Percentiles rank a stretch among this genome's conserved stretches.
phyloP scores from a whole-genome alignment of 2,797 vertebrate species.

The Catamblyrhynchus diadema region DNA sequence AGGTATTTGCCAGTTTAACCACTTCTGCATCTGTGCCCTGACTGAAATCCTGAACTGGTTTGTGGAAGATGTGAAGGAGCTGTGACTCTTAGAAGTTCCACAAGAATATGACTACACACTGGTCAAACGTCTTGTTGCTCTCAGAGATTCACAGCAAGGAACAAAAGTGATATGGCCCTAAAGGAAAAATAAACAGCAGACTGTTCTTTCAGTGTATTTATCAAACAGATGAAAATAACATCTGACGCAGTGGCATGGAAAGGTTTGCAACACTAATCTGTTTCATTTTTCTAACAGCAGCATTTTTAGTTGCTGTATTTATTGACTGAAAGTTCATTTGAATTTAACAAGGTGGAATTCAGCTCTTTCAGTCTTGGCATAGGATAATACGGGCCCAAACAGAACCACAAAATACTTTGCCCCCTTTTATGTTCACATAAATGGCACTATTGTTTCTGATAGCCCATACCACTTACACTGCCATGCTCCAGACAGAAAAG shows the following conservation, averaged over 20 bases:
- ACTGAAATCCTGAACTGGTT: neutral
- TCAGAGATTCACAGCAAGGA: neutral
- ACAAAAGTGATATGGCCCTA: neutral
- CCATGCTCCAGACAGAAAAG: neutral
- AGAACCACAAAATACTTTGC: neutral
- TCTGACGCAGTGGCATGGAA: neutral
- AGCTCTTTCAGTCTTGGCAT: neutral
- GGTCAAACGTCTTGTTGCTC: neutral
- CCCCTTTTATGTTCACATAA: neutral
- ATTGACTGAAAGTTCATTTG: neutral
- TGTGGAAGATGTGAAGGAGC: neutral
- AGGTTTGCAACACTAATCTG: neutral
- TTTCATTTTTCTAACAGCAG: neutral
- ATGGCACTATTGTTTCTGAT: neutral
- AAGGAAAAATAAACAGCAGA: neutral
- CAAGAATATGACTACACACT: neutral
- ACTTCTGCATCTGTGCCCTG: neutral
- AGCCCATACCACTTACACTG: neutral
- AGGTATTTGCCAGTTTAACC: neutral
- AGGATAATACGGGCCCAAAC: neutral
- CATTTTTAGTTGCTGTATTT: neutral
- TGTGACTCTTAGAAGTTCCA: neutral
- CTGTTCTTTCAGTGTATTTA: neutral
- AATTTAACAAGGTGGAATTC: neutral
- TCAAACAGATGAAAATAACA: neutral